These are phyloP conservation scores for Hybognathus amarus DNA, from an alignment of 2,797 vertebrate species.

Conservation along the genomic window DNA sequence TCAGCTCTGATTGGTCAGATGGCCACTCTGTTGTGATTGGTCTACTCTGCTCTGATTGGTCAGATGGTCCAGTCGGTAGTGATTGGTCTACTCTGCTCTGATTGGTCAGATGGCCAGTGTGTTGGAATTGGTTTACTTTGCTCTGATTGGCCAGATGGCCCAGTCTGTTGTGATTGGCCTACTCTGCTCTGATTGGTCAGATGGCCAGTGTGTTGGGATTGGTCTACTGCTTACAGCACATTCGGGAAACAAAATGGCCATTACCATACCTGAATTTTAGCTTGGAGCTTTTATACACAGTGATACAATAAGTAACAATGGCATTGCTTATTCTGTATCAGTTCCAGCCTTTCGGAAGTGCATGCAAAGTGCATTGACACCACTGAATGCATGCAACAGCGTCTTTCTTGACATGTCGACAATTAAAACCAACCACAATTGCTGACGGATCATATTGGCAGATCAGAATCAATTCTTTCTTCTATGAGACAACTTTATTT, in stretches of 20 bases:
- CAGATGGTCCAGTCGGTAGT: too few relatives aligned
- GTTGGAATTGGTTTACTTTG: too few relatives aligned
- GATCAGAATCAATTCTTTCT: not conserved
- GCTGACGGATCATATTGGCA: not conserved
- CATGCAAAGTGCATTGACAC: not conserved
- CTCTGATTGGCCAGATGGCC: too few relatives aligned
- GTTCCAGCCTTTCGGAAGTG: not conserved
- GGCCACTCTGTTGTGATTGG: too few relatives aligned
- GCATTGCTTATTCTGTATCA: not conserved
- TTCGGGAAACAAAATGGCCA: not conserved
- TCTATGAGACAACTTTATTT: not conserved
- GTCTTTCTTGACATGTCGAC: not conserved
- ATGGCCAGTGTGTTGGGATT: too few relatives aligned
- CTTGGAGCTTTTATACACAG: not conserved
- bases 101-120: too few relatives aligned
- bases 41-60: too few relatives aligned
- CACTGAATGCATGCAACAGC: not conserved
- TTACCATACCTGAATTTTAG: not conserved
- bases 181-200: too few relatives aligned
- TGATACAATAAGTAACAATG: not conserved
- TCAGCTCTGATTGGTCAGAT: too few relatives aligned
- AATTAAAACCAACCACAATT: not conserved
- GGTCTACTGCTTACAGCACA: too few relatives aligned
- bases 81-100: too few relatives aligned
- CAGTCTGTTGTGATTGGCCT: too few relatives aligned